These are phyloP conservation scores for Drosophila pallidifrons DNA, from an alignment of 1,140 invertebrate species.

Conservation along the genomic window DNA sequence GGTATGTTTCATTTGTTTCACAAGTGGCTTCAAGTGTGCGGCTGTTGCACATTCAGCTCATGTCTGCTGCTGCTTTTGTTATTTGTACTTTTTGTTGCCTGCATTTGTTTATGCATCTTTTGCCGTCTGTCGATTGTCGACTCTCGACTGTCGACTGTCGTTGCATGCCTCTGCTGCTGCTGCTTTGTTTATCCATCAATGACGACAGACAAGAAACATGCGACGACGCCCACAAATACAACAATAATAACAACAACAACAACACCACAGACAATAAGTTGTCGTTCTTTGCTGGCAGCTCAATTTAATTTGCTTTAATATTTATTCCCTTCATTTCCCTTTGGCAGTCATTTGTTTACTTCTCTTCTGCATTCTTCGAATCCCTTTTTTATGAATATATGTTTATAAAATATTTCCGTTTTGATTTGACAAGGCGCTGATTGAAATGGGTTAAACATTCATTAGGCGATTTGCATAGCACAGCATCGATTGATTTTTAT, in stretches of 20 bases:
- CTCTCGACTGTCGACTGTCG: slow-evolving; percentile 55
- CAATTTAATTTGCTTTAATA: slow-evolving; percentile 79
- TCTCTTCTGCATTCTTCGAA: not conserved
- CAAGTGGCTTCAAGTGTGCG: slow-evolving; percentile 53
- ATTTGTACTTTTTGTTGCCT: slow-evolving; percentile 62
- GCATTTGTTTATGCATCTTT: slow-evolving; percentile 79
- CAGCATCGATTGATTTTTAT: slow-evolving; percentile 55
- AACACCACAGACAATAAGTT: slow-evolving; percentile 40
- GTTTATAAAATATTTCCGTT: slow-evolving; percentile 82
- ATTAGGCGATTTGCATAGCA: slow-evolving; percentile 41
- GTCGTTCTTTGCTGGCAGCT: slow-evolving; percentile 42
- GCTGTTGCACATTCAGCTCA: slow-evolving; percentile 45
- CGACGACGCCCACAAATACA: slow-evolving; percentile 58
- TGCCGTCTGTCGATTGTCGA: slow-evolving; percentile 64
- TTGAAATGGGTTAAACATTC: slow-evolving; percentile 75
- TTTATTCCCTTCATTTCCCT: slow-evolving; percentile 35
- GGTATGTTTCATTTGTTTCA: slow-evolving; percentile 75
- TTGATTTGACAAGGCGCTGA: slow-evolving; percentile 70
- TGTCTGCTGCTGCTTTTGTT: slow-evolving; percentile 38
- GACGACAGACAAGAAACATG: slow-evolving; percentile 78
- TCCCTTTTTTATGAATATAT: slow-evolving; percentile 62
- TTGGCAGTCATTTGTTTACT: not conserved
- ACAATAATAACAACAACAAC: slow-evolving; percentile 20
- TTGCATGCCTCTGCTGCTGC: slow-evolving; percentile 34
- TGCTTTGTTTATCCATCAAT: slow-evolving; percentile 79